Percentiles rank a stretch among this genome's conserved stretches.
phyloP scores from a whole-genome alignment of 2,888 invertebrate species.

The Diabrotica balteata region DNA sequence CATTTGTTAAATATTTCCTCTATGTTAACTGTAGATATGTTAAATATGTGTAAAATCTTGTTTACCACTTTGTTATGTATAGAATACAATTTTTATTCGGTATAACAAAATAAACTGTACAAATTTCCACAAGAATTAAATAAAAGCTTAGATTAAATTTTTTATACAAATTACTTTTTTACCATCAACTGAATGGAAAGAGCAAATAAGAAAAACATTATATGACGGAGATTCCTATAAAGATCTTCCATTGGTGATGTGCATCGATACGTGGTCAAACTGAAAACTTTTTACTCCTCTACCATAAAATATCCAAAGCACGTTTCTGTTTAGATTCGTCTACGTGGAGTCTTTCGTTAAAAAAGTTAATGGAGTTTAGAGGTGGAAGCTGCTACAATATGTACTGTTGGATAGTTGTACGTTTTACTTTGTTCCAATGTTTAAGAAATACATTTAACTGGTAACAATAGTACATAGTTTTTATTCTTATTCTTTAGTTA shows the following conservation, averaged over 20 bases:
- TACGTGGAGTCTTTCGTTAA: neutral
- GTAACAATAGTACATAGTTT: neutral
- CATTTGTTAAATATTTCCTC: too few relatives aligned
- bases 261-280: neutral
- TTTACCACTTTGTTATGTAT: too few relatives aligned
- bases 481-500: too few relatives aligned
- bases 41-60: too few relatives aligned
- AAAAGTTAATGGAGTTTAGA: constrained; percentile 1
- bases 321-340: neutral
- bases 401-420: neutral
- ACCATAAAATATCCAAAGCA: neutral
- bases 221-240: neutral
- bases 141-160: too few relatives aligned
- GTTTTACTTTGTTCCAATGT: neutral
- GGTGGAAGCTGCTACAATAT: neutral
- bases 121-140: too few relatives aligned
- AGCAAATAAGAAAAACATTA: too few relatives aligned
- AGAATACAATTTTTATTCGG: too few relatives aligned
- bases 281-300: neutral
- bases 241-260: neutral
- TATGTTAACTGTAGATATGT: too few relatives aligned
- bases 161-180: too few relatives aligned
- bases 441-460: neutral
- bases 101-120: too few relatives aligned
- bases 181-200: too few relatives aligned